These are phyloP conservation scores for Galerucella calmariensis DNA, from an alignment of 2,888 invertebrate species.

Conservation along the genomic window DNA sequence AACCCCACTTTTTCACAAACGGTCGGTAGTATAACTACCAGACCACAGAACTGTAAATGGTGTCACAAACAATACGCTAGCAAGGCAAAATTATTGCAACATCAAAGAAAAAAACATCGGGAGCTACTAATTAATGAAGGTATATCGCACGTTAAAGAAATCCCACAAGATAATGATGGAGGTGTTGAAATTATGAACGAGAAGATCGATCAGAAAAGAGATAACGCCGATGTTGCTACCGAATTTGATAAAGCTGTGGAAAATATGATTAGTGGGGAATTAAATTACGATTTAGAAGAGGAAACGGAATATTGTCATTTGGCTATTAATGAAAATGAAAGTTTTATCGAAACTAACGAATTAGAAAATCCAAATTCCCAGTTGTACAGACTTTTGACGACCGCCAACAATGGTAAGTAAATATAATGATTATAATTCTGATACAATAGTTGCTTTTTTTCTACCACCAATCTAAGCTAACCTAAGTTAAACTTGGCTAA, in stretches of 20 bases:
- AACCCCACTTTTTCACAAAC: slow-evolving; percentile 76
- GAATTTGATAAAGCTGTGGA: slow-evolving; percentile 41
- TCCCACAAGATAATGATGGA: neutral
- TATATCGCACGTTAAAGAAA: slow-evolving; percentile 28
- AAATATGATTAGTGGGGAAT: slow-evolving; percentile 42
- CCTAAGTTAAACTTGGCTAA: too few relatives aligned
- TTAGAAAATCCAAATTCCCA: slow-evolving; percentile 56
- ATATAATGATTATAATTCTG: neutral
- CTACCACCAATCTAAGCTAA: too few relatives aligned
- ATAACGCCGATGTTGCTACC: slow-evolving; percentile 21
- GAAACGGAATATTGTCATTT: slow-evolving; percentile 51
- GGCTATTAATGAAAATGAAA: slow-evolving; percentile 48
- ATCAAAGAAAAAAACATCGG: slow-evolving; percentile 74
- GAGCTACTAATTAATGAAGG: slow-evolving; percentile 58
- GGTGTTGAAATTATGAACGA: slow-evolving; percentile 9
- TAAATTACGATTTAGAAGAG: slow-evolving; percentile 44
- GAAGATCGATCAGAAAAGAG: slow-evolving; percentile 20
- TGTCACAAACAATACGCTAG: slow-evolving; percentile 91
- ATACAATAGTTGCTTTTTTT: too few relatives aligned
- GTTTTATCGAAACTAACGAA: slow-evolving; percentile 45
- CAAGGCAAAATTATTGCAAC: slow-evolving; percentile 77
- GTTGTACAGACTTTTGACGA: slow-evolving; percentile 60
- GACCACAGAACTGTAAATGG: slow-evolving; percentile 79
- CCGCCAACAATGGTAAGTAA: slow-evolving; percentile 58
- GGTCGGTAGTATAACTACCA: slow-evolving; percentile 78